A percentile compares a stretch with the other conserved stretches of the same genome.
phyloP scores from a whole-genome alignment of 2,888 invertebrate genomes.

The Perdita meconis region DNA sequence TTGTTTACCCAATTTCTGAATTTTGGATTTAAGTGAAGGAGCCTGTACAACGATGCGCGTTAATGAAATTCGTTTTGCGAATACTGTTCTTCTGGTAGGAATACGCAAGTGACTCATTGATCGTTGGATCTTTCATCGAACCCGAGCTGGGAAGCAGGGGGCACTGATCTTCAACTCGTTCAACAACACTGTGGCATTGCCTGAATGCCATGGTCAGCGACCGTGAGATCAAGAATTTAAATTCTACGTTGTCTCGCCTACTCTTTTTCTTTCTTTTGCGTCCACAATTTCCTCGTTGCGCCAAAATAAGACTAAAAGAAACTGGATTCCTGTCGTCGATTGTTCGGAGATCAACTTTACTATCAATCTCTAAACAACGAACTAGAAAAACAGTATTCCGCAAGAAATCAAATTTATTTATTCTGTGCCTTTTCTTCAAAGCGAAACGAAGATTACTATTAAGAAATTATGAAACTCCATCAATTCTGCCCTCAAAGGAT shows the following conservation, averaged over 20 bases:
- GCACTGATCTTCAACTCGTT: conserved; percentile 71
- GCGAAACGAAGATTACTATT: too few species aligned
- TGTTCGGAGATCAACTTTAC: not conserved
- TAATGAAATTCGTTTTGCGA: conserved; percentile 10
- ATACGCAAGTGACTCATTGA: conserved; percentile 64
- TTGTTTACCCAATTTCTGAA: too few species aligned
- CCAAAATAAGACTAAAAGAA: conserved; percentile 6
- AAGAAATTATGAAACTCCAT: too few species aligned
- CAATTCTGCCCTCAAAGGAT: too few species aligned
- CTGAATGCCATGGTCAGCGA: conserved; percentile 72
- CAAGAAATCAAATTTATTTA: too few species aligned
- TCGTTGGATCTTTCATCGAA: conserved; percentile 59
- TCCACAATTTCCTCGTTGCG: conserved; percentile 47
- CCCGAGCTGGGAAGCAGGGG: conserved; percentile 57
- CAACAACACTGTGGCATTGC: conserved; percentile 69
- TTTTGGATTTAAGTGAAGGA: too few species aligned
- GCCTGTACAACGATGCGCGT: not conserved
- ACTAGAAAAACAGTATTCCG: too few species aligned
- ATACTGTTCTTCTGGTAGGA: conserved; percentile 26
- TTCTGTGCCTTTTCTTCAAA: too few species aligned
- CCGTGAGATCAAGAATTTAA: conserved; percentile 73
- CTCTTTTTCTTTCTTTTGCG: conserved; percentile 42
- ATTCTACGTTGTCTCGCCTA: conserved; percentile 62
- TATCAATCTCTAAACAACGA: not conserved
- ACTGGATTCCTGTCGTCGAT: not conserved